A percentile compares a stretch with the other conserved stretches of the same genome.
phyloP scores from a whole-genome alignment of 2,113 vertebrate species.

The human region GRCh38 chr4:143646001-143646500 shows the following conservation, averaged over 20 bases:
- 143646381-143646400: too few relatives aligned
- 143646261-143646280: neutral
- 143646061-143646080: neutral
- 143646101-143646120: neutral
- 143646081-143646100: neutral
- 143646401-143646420: too few relatives aligned
- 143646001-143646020: neutral
- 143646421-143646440: too few relatives aligned
- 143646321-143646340: neutral
- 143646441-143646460: too few relatives aligned
- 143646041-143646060: neutral
- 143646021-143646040: neutral
- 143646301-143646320: neutral
- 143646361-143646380: too few relatives aligned
- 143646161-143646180: neutral
- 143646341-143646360: neutral
- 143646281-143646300: neutral
- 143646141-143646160: neutral
- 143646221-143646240: neutral
- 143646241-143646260: neutral
- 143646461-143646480: too few relatives aligned
- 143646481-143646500: too few relatives aligned
- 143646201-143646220: neutral
- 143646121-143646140: neutral
- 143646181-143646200: neutral